These are phyloP conservation scores for Ditylenchus weischeri DNA, from an alignment of 2,888 invertebrate species.

Conservation along the genomic window DNA sequence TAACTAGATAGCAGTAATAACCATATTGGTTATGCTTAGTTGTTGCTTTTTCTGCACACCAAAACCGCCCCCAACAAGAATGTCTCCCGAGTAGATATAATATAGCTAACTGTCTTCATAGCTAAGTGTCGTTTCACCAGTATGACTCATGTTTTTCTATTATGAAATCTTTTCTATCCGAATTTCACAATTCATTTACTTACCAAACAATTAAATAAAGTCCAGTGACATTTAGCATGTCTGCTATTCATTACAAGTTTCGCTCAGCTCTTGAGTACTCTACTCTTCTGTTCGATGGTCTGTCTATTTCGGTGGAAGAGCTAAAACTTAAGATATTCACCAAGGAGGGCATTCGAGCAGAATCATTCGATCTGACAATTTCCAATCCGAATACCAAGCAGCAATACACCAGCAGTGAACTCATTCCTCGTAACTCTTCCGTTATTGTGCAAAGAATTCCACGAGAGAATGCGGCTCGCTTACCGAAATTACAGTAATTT, in stretches of 20 bases:
- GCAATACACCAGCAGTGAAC: slow-evolving; percentile 83
- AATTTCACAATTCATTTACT: no score
- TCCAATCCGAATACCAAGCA: slow-evolving; percentile 66
- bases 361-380: slow-evolving; percentile 86
- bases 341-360: slow-evolving; percentile 86
- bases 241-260: slow-evolving; percentile 97
- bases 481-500: slow-evolving; percentile 58
- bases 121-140: no score
- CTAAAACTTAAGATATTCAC: slow-evolving; percentile 89
- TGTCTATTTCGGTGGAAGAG: slow-evolving; percentile 90
- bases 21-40: no score
- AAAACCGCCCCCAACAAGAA: no score
- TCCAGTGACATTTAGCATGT: slow-evolving; percentile 53
- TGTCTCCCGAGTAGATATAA: no score
- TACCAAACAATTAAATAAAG: no score
- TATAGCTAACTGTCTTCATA: no score
- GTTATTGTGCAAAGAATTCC: slow-evolving; percentile 90
- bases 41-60: no score
- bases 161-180: no score
- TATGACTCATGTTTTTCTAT: no score
- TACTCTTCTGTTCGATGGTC: slow-evolving; percentile 76
- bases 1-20: no score
- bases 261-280: slow-evolving; percentile 93
- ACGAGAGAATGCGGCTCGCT: slow-evolving; percentile 61
- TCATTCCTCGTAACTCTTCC: slow-evolving; percentile 88